Percentiles rank a stretch among this genome's conserved stretches.
phyloP scores from a whole-genome alignment of 37 sponge, comb jelly and placozoan genomes.

The Agelas oroides region DNA sequence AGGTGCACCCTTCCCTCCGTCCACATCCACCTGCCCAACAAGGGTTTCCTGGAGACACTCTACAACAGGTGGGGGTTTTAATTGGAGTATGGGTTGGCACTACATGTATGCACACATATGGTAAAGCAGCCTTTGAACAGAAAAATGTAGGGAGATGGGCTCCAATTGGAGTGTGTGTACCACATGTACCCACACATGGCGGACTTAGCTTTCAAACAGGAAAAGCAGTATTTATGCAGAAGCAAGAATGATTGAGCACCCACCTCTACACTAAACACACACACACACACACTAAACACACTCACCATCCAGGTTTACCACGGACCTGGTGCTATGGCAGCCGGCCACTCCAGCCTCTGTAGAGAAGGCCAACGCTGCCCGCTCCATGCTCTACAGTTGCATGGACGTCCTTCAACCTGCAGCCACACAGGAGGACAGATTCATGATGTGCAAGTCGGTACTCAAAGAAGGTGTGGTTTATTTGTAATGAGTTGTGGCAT shows the following conservation, averaged over 20 bases:
- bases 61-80: slow-evolving; percentile 61
- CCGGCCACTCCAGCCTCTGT: slow-evolving; percentile 59
- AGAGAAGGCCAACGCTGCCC: slow-evolving; percentile 61
- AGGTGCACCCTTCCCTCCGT: slow-evolving; percentile 47
- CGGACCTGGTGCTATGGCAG: slow-evolving; percentile 70
- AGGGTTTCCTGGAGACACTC: slow-evolving; percentile 67
- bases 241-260: no score
- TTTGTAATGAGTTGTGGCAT: no score
- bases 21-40: slow-evolving; percentile 68
- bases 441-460: slow-evolving; percentile 68
- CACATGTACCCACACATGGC: no score
- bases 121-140: no score
- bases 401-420: slow-evolving; percentile 69
- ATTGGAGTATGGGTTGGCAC: no score
- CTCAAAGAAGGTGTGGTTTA: slow-evolving; percentile 56
- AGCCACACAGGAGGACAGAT: slow-evolving; percentile 51
- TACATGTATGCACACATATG: background rate
- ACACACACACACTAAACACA: no score
- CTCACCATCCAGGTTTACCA: slow-evolving; percentile 44
- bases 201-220: no score
- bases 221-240: no score
- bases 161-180: no score
- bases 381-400: slow-evolving; percentile 48
- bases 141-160: background rate
- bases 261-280: no score